phyloP scores from a whole-genome alignment of 2,888 invertebrate species.

The Salticus scenicus region DNA sequence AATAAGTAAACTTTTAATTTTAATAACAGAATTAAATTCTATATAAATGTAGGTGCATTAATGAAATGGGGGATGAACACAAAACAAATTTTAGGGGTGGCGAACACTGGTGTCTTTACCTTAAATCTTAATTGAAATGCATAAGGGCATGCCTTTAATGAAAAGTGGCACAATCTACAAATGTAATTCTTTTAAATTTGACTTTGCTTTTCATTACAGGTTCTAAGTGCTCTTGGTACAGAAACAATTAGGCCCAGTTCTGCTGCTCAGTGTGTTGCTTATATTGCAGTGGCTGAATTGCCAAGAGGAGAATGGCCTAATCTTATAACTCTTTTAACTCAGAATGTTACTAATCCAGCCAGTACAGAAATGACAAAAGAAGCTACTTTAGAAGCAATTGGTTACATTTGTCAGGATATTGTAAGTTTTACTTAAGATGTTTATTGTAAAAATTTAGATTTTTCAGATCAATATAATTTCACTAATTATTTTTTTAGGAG shows the following conservation, averaged over 20 bases:
- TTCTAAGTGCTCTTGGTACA: slow-evolving; percentile 94
- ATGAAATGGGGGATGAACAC: too few relatives aligned
- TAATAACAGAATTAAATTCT: too few relatives aligned
- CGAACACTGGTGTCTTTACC: too few relatives aligned
- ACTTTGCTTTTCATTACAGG: slow-evolving; percentile 79
- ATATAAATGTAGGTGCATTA: too few relatives aligned
- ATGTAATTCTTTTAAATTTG: too few relatives aligned
- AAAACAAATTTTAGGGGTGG: too few relatives aligned
- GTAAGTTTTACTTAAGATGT: slow-evolving; percentile 76
- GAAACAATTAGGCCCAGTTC: slow-evolving; percentile 96
- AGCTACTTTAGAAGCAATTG: slow-evolving; percentile 97
- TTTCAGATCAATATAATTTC: too few relatives aligned
- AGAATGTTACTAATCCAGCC: slow-evolving; percentile 87
- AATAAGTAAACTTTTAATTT: too few relatives aligned
- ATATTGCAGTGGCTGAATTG: slow-evolving; percentile 97
- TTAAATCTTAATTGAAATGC: too few relatives aligned
- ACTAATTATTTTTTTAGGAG: slow-evolving; percentile 76
- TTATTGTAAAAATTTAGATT: too few relatives aligned
- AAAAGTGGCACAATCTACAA: too few relatives aligned
- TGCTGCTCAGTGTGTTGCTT: slow-evolving; percentile 99
- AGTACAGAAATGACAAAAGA: slow-evolving; percentile 96
- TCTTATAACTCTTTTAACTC: slow-evolving; percentile 89
- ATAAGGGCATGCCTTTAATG: too few relatives aligned
- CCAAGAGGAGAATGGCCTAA: slow-evolving; percentile 94
- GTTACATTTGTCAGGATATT: slow-evolving; percentile 99